Conservation (phyloP, 2,888 invertebrate genomes). For the Mechanitis mazaeus region DNA sequence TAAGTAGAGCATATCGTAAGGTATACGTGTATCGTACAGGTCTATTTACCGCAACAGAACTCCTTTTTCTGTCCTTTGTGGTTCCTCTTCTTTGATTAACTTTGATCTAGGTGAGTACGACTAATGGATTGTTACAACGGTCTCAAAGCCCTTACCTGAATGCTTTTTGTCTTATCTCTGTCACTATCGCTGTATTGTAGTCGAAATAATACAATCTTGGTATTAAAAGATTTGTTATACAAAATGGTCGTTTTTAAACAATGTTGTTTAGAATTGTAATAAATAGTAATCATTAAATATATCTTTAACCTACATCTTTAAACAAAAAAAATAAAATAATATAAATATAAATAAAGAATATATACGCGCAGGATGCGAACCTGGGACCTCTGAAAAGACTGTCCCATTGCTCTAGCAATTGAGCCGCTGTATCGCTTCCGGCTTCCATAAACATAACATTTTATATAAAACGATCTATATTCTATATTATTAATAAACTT, state of each 20-base stretch:
- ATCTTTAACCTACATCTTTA: slow-evolving; percentile 20
- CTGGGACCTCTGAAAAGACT: too few species aligned
- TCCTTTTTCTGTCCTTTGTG: slow-evolving; percentile 72
- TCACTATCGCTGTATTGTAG: slow-evolving; percentile 18
- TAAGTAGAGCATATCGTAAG: slow-evolving; percentile 44
- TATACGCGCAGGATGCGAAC: too few species aligned
- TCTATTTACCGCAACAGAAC: slow-evolving; percentile 63
- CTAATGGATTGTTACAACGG: slow-evolving; percentile 63
- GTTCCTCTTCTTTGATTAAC: slow-evolving; percentile 70
- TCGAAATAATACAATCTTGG: not conserved
- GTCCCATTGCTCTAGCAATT: too few species aligned
- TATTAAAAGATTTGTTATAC: not conserved
- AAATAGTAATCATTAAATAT: slow-evolving; percentile 29
- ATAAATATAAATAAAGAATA: too few species aligned
- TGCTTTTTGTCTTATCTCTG: slow-evolving; percentile 30
- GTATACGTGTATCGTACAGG: slow-evolving; percentile 17
- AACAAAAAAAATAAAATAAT: too few species aligned
- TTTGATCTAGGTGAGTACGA: slow-evolving; percentile 73
- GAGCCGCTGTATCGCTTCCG: too few species aligned
- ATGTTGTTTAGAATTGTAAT: slow-evolving; percentile 10
- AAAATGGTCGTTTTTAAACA: too few species aligned
- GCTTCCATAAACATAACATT: too few species aligned
- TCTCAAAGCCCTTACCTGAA: slow-evolving; percentile 44
- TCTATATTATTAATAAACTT: too few species aligned
- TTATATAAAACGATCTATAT: too few species aligned